phyloP scores from a whole-genome alignment of 2,113 vertebrate species.

The Corynorhinus townsendii region DNA sequence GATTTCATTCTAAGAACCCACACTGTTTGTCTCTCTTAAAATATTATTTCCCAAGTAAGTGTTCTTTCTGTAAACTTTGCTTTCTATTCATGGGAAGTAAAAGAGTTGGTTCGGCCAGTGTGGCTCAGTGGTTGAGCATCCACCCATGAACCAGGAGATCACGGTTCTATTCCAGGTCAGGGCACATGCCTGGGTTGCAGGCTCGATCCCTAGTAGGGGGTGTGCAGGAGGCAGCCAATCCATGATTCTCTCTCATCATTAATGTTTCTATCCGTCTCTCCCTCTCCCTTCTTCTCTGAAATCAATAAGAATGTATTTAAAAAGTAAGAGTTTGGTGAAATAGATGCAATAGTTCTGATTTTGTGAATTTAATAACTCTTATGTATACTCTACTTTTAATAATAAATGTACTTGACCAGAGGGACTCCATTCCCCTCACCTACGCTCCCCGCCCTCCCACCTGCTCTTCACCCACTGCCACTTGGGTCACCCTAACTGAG shows the following conservation, averaged over 20 bases:
- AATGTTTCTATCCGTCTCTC: too few species aligned
- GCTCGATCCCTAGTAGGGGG: too few species aligned
- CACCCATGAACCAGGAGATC: too few species aligned
- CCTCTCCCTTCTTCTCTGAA: too few species aligned
- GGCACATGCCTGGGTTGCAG: too few species aligned
- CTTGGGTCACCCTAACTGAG: background rate
- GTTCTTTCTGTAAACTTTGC: background rate
- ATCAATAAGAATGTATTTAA: too few species aligned
- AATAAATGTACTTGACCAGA: background rate
- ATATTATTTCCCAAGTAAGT: background rate
- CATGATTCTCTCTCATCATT: too few species aligned
- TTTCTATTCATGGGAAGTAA: background rate
- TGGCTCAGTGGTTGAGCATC: too few species aligned
- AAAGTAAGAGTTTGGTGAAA: background rate
- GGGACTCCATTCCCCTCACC: background rate
- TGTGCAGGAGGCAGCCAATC: too few species aligned
- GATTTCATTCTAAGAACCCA: background rate
- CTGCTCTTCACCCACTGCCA: background rate
- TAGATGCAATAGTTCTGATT: background rate
- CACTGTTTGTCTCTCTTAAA: background rate
- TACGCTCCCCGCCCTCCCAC: background rate
- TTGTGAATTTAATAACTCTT: background rate
- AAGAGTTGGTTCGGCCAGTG: too few species aligned
- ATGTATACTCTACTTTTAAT: background rate
- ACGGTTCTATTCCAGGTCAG: too few species aligned